Evolutionary conservation across 2,113 vertebrate species (phyloP).

Genomic region (Sphaerodactylus townsendi): DNA sequence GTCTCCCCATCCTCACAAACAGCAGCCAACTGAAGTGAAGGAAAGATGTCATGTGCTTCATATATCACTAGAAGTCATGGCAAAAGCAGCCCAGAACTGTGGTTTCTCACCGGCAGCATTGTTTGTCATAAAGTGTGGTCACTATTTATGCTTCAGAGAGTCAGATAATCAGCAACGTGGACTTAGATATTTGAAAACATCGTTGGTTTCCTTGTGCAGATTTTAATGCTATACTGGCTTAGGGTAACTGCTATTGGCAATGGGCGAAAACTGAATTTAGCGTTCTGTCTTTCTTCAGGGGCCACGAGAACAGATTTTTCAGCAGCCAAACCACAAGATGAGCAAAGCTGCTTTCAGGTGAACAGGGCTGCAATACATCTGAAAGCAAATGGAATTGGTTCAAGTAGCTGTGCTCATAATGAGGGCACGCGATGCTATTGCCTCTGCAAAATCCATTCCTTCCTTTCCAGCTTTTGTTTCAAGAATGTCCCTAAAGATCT

Average conservation of each 20-base stretch:
- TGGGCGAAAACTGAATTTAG: background rate
- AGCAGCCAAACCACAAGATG: too few relatives aligned
- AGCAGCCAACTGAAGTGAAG: background rate
- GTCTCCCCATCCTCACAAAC: background rate
- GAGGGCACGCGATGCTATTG: background rate
- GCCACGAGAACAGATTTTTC: background rate
- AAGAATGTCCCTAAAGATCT: fast-evolving
- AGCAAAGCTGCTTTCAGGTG: background rate
- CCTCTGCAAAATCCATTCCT: background rate
- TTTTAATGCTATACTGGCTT: too few relatives aligned
- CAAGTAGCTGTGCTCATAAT: background rate
- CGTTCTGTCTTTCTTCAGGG: background rate
- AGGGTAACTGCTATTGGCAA: background rate
- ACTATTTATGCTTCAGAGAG: background rate
- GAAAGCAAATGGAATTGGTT: background rate
- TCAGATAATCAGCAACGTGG: background rate
- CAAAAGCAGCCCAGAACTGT: too few relatives aligned
- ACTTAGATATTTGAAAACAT: background rate
- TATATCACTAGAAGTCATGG: too few relatives aligned
- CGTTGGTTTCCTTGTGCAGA: background rate
- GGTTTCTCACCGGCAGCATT: background rate
- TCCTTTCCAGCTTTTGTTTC: background rate
- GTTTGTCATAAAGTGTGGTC: too few relatives aligned
- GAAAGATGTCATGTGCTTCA: too few relatives aligned
- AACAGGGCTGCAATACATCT: background rate